phyloP scores from a whole-genome alignment of 2,888 invertebrate species.

The Prenolepis imparis region DNA sequence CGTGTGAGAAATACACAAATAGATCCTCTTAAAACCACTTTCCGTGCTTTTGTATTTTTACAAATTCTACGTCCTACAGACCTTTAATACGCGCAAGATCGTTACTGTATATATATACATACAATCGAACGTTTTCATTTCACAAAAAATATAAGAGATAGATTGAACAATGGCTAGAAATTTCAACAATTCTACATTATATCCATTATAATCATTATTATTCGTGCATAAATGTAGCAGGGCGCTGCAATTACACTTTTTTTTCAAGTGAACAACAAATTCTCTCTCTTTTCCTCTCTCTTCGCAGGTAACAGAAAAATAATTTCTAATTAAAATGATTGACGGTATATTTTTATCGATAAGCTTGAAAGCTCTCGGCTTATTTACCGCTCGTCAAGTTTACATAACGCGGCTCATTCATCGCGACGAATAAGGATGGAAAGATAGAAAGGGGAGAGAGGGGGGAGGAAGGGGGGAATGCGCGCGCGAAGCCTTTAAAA shows the following conservation, averaged over 20 bases:
- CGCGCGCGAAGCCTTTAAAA: constrained; percentile 32
- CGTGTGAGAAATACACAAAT: not conserved
- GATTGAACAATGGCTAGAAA: not conserved
- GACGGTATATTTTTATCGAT: not conserved
- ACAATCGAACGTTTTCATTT: not conserved
- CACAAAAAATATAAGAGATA: constrained; percentile 6
- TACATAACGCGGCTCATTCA: constrained; percentile 46
- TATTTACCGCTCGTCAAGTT: constrained; percentile 18
- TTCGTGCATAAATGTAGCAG: not conserved
- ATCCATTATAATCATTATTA: not conserved
- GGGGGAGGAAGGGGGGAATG: not conserved
- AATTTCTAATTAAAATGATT: not conserved
- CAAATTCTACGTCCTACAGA: not conserved
- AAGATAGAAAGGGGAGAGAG: not conserved
- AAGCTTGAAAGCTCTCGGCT: not conserved
- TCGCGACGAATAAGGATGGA: constrained; percentile 1
- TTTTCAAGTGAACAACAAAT: too few relatives aligned
- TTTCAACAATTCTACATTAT: not conserved
- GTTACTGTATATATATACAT: not conserved
- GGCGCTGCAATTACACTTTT: not conserved
- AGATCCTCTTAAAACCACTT: not conserved
- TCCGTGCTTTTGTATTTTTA: not conserved
- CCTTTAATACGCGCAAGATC: too few relatives aligned
- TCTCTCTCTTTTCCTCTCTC: too few relatives aligned
- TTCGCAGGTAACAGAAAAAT: not conserved